Percentiles rank a stretch among this genome's conserved stretches.
Conservation (phyloP, 1,140 invertebrate genomes). For the Bilobella aurantiaca region DNA sequence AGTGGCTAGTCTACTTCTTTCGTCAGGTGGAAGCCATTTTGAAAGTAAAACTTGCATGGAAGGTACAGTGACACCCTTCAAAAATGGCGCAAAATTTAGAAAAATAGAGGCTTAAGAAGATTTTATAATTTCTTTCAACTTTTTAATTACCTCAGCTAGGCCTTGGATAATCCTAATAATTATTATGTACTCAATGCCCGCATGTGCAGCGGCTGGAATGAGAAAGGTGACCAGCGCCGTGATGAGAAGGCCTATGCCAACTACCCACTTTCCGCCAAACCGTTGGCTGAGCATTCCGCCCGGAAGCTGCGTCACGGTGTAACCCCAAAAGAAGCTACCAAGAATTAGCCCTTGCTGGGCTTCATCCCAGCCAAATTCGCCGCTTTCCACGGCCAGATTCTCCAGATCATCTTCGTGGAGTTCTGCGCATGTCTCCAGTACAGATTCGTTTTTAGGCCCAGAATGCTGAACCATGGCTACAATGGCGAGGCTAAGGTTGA, state of each 20-base stretch:
- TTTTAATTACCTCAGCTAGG: conserved; percentile 50
- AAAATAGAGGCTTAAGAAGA: neutral
- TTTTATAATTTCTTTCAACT: neutral
- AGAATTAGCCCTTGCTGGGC: conserved; percentile 59
- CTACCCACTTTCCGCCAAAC: conserved; percentile 56
- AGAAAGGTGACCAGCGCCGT: conserved; percentile 62
- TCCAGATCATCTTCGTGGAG: neutral
- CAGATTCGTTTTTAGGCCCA: neutral
- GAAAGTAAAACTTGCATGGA: conserved; percentile 1
- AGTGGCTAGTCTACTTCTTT: conserved; percentile 4
- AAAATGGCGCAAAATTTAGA: neutral
- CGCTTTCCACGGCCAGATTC: conserved; percentile 36
- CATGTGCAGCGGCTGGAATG: conserved; percentile 52
- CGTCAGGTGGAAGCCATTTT: conserved; percentile 5
- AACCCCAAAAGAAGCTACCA: conserved; percentile 54
- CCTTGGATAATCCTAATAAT: conserved; percentile 63
- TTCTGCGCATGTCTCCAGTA: neutral
- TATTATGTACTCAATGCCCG: conserved; percentile 50
- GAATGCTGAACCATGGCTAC: conserved; percentile 4
- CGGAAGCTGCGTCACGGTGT: conserved; percentile 13
- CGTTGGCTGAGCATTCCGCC: conserved; percentile 78
- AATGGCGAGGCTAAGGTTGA: conserved; percentile 9
- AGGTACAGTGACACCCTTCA: neutral
- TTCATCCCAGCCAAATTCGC: conserved; percentile 66
- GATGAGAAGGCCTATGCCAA: conserved; percentile 50